Base-by-base conservation (phyloP, 2,888 invertebrate species). In the Meteorus colon region DNA sequence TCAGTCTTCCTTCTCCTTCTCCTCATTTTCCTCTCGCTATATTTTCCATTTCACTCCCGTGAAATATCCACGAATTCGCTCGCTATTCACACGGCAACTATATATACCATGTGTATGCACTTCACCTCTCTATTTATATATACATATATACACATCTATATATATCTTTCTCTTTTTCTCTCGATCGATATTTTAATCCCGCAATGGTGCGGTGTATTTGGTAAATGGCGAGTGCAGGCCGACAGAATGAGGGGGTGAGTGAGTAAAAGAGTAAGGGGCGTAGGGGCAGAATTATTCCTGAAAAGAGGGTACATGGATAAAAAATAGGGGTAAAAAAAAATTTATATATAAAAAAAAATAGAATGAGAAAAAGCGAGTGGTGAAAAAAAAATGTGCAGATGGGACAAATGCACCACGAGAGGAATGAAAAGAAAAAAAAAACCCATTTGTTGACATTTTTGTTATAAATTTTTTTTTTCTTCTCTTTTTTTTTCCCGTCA, bases 161-260 rank as follows among this genome's bases (percentile, higher is more conserved):
- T 55, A 4, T 55, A 19, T 55, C 19, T 76, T 51, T 55, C 68
- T 81, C 80, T 82, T 82, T 83, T 83, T 84, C 84, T 72, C 77
- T 78, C 88, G 89, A 89, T 89, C 89, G 88, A 89, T 89, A 89
- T 89, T 89, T 89, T 89, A 89, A 89, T 89, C 87, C 87, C 87
- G 84, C 87, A 88, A 88, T 88, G 88, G 87, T 88, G 87, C 88
- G 87, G 88, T 87, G 88, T 89, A 89, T 89, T 88, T 86, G 83
- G 84, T 80, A 83, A 82, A 83, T 82, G 82, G 84, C 65, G 27
- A 68, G 41, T 45, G 60, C 45, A 27, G 34, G 19, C 55, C 19
- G 55, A 55, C 55, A 55, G 55, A 6, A 55, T n/a, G 16, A 55
- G 55, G 19, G 55, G 24, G 8, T 34, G 59, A 29, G 19, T 63